Percentiles rank a stretch among this genome's conserved stretches.
These are phyloP conservation scores for Poeciliopsis turneri DNA, from an alignment of 2,797 vertebrate genomes.

Conservation along the genomic window DNA sequence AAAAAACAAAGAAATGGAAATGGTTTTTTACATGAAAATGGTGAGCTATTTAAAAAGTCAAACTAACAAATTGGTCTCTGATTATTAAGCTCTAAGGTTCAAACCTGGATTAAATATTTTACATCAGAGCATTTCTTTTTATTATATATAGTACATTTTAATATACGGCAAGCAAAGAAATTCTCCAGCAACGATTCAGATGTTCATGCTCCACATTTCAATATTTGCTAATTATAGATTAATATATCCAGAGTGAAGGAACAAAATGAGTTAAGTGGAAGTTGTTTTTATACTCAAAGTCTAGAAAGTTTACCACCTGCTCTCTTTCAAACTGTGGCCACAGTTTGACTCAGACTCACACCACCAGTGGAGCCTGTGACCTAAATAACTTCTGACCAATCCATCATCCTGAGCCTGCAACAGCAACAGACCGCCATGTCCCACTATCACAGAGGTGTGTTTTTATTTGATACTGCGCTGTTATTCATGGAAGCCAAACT, in stretches of 20 bases:
- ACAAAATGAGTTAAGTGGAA: not conserved
- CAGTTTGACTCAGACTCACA: slow-evolving; percentile 43
- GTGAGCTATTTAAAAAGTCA: not conserved
- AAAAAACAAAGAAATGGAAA: not conserved
- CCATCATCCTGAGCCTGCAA: slow-evolving; percentile 40
- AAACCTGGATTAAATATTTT: not conserved
- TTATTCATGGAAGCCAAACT: slow-evolving; percentile 42
- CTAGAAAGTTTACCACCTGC: slow-evolving; percentile 39
- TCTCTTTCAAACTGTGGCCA: slow-evolving; percentile 38
- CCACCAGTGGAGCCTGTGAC: slow-evolving; percentile 51
- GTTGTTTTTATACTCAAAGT: not conserved
- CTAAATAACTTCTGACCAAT: slow-evolving; percentile 53
- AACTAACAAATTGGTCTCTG: not conserved
- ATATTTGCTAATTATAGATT: not conserved
- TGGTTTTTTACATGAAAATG: not conserved
- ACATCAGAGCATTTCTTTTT: too few species aligned
- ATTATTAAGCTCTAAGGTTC: not conserved
- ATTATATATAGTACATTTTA: too few species aligned
- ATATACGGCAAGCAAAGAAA: not conserved
- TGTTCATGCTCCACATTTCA: not conserved
- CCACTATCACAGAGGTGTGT: slow-evolving; percentile 21
- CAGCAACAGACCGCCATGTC: slow-evolving; percentile 8
- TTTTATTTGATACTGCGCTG: slow-evolving; percentile 26
- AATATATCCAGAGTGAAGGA: not conserved
- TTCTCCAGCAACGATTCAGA: not conserved